Percentiles rank a stretch among this genome's conserved stretches.
Conservation (phyloP, 2,797 vertebrate species). For the Morus bassanus region DNA sequence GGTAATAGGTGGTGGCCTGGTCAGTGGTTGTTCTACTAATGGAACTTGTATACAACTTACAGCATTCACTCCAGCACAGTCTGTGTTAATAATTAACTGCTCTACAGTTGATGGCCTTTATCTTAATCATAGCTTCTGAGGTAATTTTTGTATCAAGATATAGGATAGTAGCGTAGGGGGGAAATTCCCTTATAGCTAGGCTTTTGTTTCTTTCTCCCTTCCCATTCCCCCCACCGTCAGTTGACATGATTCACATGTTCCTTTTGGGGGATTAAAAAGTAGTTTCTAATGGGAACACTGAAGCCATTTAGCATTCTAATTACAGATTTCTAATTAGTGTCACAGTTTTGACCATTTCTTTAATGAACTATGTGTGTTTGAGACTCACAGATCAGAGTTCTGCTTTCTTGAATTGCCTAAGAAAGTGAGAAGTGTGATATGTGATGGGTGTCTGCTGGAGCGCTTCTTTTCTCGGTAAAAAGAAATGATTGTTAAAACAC, state of each 20-base stretch:
- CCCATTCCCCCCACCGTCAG: background rate
- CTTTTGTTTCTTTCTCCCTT: background rate
- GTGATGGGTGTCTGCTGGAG: background rate
- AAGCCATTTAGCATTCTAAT: background rate
- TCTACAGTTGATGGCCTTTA: background rate
- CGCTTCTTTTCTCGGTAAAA: background rate
- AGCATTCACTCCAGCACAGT: background rate
- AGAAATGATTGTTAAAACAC: background rate
- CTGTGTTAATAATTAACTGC: background rate
- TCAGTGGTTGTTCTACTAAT: background rate
- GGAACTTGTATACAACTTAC: background rate
- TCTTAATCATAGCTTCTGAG: background rate
- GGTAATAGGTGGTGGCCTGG: background rate
- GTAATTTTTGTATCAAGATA: background rate
- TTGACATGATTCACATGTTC: background rate
- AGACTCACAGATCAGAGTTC: background rate
- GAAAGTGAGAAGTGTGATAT: background rate
- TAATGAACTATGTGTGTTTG: background rate
- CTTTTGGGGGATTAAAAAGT: background rate
- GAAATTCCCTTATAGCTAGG: background rate
- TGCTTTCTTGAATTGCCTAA: background rate
- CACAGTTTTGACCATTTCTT: background rate
- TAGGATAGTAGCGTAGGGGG: accelerated
- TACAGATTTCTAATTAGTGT: background rate
- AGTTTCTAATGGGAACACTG: background rate